Evolutionary conservation across 2,888 invertebrate species (phyloP), one percentile per base, ranked within the genome.

Genomic region (Lydus trimaculatus): DNA sequence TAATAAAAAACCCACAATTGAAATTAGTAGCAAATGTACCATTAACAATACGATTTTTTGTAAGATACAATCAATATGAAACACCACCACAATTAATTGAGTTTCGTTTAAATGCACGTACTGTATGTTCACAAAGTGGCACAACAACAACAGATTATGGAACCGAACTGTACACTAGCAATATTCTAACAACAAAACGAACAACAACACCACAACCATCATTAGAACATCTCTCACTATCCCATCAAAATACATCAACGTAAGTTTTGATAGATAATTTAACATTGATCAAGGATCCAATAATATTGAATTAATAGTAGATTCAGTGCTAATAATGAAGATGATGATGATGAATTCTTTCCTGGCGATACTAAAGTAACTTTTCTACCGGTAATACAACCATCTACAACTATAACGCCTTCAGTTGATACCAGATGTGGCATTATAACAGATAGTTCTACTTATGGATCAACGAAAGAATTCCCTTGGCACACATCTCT

Each of bases 401-500:
- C 76, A 1, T 62, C 76, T 13, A 59, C 48, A 6, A 25, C 52
- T 1, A 43, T 20, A 61, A 62, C 61, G 11, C 56, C 61, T 11
- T 48, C 63, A 3, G 17, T 70, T 25, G 61, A 73, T 17, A 73
- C 69, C 4, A 74, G 78, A 64, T 84, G 84, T 69, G 84, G 84
- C 17, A 79, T 79, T 13, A 79, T 83, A 33, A 78, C 81, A 52
- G 82, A 83, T 75, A 82, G 82, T 78, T 6, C 39, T n/a, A 60
- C 72, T 9, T 48, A 11, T 60, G 80, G 79, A 77, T 76, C 67
- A 72, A 76, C 84, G 67, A 90, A 90, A 0, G 89, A 91, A 75
- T 91, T 89, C 88, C 91, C 91, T 0, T 91, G 91, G 91, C 91
- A 91, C 81, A 89, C 89, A 11, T 91, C 91, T 0, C 80, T 91